Evolutionary conservation across 1,140 invertebrate genomes (phyloP), one percentile per base, ranked within the genome.

Genomic region (Macrobrachium nipponense): DNA sequence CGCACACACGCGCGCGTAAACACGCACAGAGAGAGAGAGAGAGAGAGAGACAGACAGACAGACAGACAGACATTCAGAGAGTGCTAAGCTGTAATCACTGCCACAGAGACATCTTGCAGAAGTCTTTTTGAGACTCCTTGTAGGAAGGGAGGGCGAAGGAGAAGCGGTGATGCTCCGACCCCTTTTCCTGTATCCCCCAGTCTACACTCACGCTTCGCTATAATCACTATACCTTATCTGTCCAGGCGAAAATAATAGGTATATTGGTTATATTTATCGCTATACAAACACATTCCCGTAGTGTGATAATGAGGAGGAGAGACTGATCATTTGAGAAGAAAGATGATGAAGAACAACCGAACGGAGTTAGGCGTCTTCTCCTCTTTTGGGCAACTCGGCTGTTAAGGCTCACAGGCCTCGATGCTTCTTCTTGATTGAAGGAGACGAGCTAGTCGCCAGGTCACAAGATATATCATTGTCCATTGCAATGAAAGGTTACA

Each of bases 161-260:
- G 51, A 51, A 36, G 27, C 27, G 27, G 27, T 36, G 27, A 36
- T 36, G 27, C 27, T 36, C 27, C 27, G 51, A 51, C 51, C 12
- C 51, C 51, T 51, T 51, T 51, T 51, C 7, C 51, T 6, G 51
- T 51, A 12, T 51, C 51, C 12, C 51, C 51, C 27, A 36, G 27
- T 36, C 27, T 6, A 8, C 51, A 44, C 27, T 18, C 44, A 51
- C 70, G 60, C 36, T 72, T 58, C 61, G 20, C 59, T 84, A 12
- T 84, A 84, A 84, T 78, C 73, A 84, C 82, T 43, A 43, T 59
- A 20, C 64, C 82, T 51, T 59, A 58, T 78, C 73, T 75, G 43
- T 84, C 77, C 60, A 84, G 82, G 82, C 77, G 82, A 62, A 84
- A 84, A 76, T 84, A 84, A 84, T 84, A 78, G 77, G 82, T 51